Evolutionary conservation across 2,888 invertebrate genomes (phyloP), one percentile per base, ranked within the genome.

Genomic region (Norana najaformis): DNA sequence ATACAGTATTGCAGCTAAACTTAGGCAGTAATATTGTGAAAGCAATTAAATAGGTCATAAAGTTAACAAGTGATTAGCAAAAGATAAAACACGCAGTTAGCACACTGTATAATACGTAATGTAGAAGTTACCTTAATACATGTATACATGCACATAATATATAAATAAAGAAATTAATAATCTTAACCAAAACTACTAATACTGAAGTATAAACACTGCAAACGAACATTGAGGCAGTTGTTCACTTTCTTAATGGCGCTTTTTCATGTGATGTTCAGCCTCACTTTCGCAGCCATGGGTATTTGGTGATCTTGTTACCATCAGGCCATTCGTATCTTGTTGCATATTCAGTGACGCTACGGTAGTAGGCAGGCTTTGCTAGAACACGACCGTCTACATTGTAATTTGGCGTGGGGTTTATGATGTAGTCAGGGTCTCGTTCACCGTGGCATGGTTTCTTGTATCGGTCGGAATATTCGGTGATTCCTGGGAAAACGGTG

Each of bases 381-480:
- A 94, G 91, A 5, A 94, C 94, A n/a, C 94, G 92, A 13, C 94
- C 94, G 90, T 93, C 92, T 23, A 93, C 92, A 83, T 91, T 91
- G 92, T 93, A 94, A 91, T 95, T 93, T 20, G 95, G 95, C 35
- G 93, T 92, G 13, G 95, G 95, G 92, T 95, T 95, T 88, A 95
- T 93, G 88, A 92, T 93, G 92, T 94, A 95, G 90, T 93, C 92
- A 83, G 93, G 93, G 39, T 93, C 93, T 8, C 92, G 91, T 8
- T 92, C 90, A 90, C 93, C 93, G 36, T 90, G 92, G 0, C 93
- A 92, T 11, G 93, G 94, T 35, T 91, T 85, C 85, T 90, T 92
- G 92, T 93, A 95, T 35, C 93, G 92, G 34, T 92, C 92, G 93
- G 92, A 94, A 92, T 95, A 95, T 91, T 94, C 94, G 0, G 94